Base-by-base conservation (phyloP, 1,140 invertebrate genomes). In the Cherax destructor region DNA sequence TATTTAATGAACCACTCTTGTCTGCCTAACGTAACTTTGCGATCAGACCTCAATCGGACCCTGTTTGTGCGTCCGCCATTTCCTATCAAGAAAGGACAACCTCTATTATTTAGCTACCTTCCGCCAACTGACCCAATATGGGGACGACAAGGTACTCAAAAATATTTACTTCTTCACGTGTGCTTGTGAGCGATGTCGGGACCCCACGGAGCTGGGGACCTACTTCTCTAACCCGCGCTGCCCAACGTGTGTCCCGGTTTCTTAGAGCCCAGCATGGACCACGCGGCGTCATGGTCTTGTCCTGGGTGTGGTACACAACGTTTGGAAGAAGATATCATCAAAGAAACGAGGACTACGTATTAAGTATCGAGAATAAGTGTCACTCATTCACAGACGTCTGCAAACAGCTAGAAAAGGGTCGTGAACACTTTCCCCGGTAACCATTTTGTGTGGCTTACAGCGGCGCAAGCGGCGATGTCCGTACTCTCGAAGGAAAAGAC, bases 131-230 rank as follows among this genome's bases (percentile, higher is more conserved):
- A 86, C 18, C 87, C 92, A 4, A 77, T 91, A 3, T 86, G 85
- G 81, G 83, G 85, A 24, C 83, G 92, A 11, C 92, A 92, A 18
- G 24, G 59, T 11, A 84, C 87, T 92, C 30, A n/a, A 49, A 16
- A 74, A 18, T 50, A 81, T 81, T 24, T 90, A 92, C 74, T 79
- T 86, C 77, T 92, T 92, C 24, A 41, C 24, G 13, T 92, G 92
- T 30, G 49, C 10, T 18, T 92, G 92, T 56, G 30, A 18, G 24
- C 83, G 92, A 18, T 92, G 92, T 69, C 41, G 7, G 4, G 92
- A 92, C n/a, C 86, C 72, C 56, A 92, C 87, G 13, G 92, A 92
- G 65, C 76, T 92, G 61, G 87, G 81, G 30, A 90, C 92, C 21
- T 65, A 90, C 24, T 92, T 77, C 76, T 89, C 88, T 50, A 86